Evolutionary conservation across 2,797 vertebrate species (phyloP).

Genomic region (Cyclopterus lumpus): DNA sequence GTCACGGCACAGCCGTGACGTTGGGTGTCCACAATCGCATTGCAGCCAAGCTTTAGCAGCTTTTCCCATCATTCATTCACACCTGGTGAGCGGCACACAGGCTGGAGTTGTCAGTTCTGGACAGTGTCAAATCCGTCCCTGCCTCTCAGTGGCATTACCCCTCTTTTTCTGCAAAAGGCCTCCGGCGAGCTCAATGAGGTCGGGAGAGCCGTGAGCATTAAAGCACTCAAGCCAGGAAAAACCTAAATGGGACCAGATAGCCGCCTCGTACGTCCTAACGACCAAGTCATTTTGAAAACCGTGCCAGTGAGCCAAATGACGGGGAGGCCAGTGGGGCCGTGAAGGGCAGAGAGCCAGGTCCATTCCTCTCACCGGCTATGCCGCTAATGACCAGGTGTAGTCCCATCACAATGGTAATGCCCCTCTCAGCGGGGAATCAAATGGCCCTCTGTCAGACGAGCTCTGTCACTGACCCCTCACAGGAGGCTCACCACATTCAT

Average conservation of each 20-base stretch:
- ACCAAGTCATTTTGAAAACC: not conserved
- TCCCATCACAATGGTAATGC: not conserved
- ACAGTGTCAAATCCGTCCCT: not conserved
- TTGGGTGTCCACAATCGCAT: not conserved
- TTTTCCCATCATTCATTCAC: too few relatives aligned
- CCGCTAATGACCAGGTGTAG: constrained; percentile 17
- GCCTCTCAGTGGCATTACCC: not conserved
- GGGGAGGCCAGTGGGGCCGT: not conserved
- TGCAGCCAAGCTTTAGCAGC: not conserved
- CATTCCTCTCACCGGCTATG: not conserved
- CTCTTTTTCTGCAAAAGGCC: not conserved
- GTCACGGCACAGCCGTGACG: too few relatives aligned
- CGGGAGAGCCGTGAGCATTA: not conserved
- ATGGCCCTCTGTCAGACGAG: constrained; percentile 5
- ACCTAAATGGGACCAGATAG: not conserved
- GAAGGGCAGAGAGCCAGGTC: not conserved
- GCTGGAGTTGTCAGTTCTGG: not conserved
- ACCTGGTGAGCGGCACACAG: not conserved
- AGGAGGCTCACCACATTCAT: not conserved
- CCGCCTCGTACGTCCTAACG: not conserved
- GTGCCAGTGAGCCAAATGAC: not conserved
- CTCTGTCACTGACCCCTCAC: constrained; percentile 5
- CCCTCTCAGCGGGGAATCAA: not conserved
- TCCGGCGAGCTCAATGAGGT: not conserved
- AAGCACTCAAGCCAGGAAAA: not conserved